Evolutionary conservation across 1,140 invertebrate genomes (phyloP).

Genomic region (Heliconius hermathena): DNA sequence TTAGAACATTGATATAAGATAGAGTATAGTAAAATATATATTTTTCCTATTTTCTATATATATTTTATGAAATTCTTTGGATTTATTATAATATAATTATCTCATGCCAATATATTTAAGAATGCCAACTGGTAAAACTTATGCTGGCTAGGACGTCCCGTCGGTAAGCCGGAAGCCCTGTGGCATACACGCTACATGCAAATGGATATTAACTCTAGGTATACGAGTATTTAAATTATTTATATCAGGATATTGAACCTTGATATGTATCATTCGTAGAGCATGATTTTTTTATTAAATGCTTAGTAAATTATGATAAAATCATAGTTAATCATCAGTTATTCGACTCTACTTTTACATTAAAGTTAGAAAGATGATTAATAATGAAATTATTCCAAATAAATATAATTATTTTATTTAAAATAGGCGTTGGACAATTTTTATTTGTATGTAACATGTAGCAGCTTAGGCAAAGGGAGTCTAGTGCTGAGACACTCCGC

Average conservation of each 20-base stretch:
- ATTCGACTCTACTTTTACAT: not conserved
- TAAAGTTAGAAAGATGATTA: no score
- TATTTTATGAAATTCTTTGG: not conserved
- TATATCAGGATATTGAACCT: constrained; percentile 4
- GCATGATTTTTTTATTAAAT: not conserved
- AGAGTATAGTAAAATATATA: not conserved
- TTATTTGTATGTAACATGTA: no score
- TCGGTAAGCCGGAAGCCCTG: constrained; percentile 20
- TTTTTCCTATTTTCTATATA: not conserved
- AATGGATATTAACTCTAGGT: not conserved
- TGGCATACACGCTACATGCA: constrained; percentile 21
- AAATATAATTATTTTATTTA: no score
- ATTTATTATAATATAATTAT: not conserved
- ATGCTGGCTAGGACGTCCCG: constrained; percentile 22
- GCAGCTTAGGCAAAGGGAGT: no score
- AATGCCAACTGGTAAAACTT: not conserved
- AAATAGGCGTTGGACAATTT: no score
- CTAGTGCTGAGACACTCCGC: no score
- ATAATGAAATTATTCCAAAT: no score
- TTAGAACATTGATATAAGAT: not conserved
- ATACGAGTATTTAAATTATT: constrained; percentile 3
- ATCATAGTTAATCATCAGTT: not conserved
- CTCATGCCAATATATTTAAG: not conserved
- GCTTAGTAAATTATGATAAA: not conserved
- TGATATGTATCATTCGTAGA: not conserved